Evolutionary conservation across 2,113 vertebrate species (phyloP).

Genomic region (Dryoscopus gambensis): DNA sequence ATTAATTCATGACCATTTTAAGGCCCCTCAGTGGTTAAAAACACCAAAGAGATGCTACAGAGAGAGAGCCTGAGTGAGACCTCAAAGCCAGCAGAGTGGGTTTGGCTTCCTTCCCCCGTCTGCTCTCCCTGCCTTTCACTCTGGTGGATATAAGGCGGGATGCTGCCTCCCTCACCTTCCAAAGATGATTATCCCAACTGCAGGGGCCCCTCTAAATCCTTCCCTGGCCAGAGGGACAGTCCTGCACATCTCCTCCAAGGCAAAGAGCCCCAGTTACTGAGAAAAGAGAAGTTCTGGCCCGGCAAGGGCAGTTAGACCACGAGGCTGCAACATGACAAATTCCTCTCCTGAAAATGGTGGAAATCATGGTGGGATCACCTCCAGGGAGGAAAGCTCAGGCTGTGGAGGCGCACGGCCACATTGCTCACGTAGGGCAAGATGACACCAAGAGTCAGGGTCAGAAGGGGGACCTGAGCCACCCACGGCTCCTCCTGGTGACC

Average conservation of each 20-base stretch:
- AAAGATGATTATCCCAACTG: neutral
- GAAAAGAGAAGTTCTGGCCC: neutral
- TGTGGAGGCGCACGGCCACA: neutral
- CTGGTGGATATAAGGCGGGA: rapidly evolving
- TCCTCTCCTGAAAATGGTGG: neutral
- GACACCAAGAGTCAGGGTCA: neutral
- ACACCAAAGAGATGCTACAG: neutral
- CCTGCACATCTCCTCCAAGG: neutral
- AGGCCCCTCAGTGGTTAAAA: neutral
- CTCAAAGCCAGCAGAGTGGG: neutral
- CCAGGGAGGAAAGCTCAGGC: neutral
- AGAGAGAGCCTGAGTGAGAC: neutral
- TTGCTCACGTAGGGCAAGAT: neutral
- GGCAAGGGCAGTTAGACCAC: neutral
- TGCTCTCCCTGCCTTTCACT: neutral
- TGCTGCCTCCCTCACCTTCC: neutral
- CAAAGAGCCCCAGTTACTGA: rapidly evolving
- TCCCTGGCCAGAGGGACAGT: neutral
- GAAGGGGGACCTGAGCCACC: neutral
- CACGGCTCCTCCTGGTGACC: rapidly evolving
- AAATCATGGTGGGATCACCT: neutral
- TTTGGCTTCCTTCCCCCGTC: neutral
- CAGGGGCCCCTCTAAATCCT: neutral
- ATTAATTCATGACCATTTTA: neutral
- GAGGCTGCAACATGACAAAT: neutral